Percentiles rank a stretch among this genome's conserved stretches.
Evolutionary conservation across 1,140 invertebrate species (phyloP).

Genomic region (Megathymus violae): DNA sequence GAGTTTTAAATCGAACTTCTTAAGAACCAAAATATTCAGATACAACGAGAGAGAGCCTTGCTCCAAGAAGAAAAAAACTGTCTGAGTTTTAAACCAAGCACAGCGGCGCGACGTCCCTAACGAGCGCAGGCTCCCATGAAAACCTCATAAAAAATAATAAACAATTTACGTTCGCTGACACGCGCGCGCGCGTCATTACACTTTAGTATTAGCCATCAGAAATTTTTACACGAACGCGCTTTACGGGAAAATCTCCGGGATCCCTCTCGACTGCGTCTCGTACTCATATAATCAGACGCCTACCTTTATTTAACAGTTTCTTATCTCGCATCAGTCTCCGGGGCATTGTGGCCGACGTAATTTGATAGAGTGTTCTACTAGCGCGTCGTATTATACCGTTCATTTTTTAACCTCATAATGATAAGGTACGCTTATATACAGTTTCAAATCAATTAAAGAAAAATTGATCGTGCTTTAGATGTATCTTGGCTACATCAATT

Average conservation of each 20-base stretch:
- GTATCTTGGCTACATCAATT: too few species aligned
- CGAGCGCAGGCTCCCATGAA: slow-evolving; percentile 62
- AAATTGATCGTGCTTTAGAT: too few species aligned
- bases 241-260: slow-evolving; percentile 36
- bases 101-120: slow-evolving; percentile 44
- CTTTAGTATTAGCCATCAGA: slow-evolving; percentile 59
- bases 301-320: slow-evolving; percentile 28
- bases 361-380: slow-evolving; percentile 25
- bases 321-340: slow-evolving; percentile 28
- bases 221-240: slow-evolving; percentile 60
- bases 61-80: slow-evolving; percentile 20
- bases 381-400: slow-evolving; percentile 15
- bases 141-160: slow-evolving; percentile 81
- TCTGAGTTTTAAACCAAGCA: slow-evolving; percentile 22
- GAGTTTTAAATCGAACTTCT: neutral
- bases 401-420: slow-evolving; percentile 1
- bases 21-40: slow-evolving; percentile 3
- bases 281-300: slow-evolving; percentile 22
- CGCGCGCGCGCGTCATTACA: slow-evolving; percentile 66
- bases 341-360: slow-evolving; percentile 27
- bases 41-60: neutral
- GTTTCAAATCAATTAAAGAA: neutral
- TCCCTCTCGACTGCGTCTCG: slow-evolving; percentile 10
- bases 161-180: slow-evolving; percentile 80
- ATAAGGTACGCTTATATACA: neutral